Evolutionary conservation across 2,113 vertebrate species (phyloP).

Genomic region (Rattus rattus): DNA sequence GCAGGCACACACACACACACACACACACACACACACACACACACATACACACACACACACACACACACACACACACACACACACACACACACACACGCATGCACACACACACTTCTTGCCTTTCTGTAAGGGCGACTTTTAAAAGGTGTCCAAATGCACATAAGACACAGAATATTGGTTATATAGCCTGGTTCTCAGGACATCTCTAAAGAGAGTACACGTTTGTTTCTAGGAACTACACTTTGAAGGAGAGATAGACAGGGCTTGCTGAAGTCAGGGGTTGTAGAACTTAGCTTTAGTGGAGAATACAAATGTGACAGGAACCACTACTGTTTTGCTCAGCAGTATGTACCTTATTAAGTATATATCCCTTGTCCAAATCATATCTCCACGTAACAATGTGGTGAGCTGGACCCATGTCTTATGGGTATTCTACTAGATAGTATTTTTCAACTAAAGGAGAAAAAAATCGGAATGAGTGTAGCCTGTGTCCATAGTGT

Average conservation of each 20-base stretch:
- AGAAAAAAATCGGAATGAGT: not conserved
- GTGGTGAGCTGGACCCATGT: not conserved
- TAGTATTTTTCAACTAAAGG: not conserved
- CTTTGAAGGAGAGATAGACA: not conserved
- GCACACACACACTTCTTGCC: not conserved
- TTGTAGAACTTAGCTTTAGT: not conserved
- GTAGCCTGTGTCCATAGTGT: not conserved
- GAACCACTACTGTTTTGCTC: not conserved
- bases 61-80: not conserved
- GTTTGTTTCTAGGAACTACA: not conserved
- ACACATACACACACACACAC: not conserved
- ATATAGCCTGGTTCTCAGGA: not conserved
- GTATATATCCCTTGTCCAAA: not conserved
- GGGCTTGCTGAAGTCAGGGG: not conserved
- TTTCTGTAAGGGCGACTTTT: conserved; percentile 3
- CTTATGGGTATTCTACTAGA: not conserved
- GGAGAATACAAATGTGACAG: not conserved
- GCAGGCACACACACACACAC: not conserved
- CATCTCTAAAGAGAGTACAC: not conserved
- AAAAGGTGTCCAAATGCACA: not conserved
- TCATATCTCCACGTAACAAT: not conserved
- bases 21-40: not conserved
- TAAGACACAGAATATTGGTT: not conserved
- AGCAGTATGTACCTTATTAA: not conserved
- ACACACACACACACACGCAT: not conserved